These are phyloP conservation scores for Mormyrus hasselquistii DNA, from an alignment of 2,797 vertebrate genomes.

Conservation along the genomic window DNA sequence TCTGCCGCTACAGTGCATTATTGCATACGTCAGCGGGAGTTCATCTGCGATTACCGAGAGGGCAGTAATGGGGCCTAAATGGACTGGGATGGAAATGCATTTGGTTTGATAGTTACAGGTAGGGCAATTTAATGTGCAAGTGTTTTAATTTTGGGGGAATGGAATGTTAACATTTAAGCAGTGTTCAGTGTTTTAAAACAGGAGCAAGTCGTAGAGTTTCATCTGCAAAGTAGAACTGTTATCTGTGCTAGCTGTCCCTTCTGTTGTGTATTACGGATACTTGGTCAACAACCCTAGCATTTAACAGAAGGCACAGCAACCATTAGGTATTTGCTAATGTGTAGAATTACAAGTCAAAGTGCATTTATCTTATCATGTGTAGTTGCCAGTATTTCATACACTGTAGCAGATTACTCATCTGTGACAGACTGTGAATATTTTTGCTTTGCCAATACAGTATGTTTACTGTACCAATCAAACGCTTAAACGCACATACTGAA, in stretches of 20 bases:
- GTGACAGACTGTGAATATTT: not conserved
- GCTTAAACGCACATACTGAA: not conserved
- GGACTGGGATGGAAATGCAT: slow-evolving; percentile 2
- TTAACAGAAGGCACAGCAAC: not conserved
- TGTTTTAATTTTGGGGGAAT: not conserved
- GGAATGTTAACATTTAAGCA: not conserved
- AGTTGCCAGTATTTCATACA: not conserved
- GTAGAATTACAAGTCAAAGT: not conserved
- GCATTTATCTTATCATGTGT: not conserved
- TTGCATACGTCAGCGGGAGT: not conserved
- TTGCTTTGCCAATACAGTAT: not conserved
- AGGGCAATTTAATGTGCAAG: not conserved
- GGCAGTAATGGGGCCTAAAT: not conserved
- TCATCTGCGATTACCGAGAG: not conserved
- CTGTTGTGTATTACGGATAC: not conserved
- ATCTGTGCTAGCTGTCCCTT: not conserved
- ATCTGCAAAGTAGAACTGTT: not conserved
- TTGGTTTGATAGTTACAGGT: not conserved
- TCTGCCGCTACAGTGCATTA: not conserved
- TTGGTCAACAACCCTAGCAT: not conserved
- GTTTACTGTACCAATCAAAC: not conserved
- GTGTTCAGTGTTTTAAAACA: not conserved
- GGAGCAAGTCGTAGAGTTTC: not conserved
- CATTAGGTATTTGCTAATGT: not conserved
- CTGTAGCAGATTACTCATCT: not conserved